phyloP scores from a whole-genome alignment of 1,140 invertebrate genomes.

The Ladona fulva region DNA sequence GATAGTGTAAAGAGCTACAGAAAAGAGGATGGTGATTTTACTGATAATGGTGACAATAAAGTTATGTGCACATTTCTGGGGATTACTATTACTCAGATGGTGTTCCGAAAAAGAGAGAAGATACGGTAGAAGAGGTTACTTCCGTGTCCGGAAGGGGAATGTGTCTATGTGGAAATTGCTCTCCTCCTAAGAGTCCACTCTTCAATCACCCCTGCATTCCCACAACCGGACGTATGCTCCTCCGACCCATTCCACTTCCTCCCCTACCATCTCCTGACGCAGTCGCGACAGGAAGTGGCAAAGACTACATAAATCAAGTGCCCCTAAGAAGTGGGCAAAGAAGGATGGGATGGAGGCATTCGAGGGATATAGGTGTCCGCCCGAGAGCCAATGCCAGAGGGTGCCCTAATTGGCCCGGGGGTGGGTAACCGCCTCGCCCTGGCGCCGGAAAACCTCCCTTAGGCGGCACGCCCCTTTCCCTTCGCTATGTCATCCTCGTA shows the following conservation, averaged over 20 bases:
- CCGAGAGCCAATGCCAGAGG: background rate
- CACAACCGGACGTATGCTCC: background rate
- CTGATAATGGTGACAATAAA: no score
- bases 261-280: background rate
- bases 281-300: background rate
- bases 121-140: no score
- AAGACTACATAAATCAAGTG: constrained; percentile 10
- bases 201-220: background rate
- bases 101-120: no score
- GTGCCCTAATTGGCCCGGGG: background rate
- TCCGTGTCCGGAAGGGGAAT: background rate
- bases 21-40: no score
- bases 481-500: background rate
- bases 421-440: background rate
- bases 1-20: no score
- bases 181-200: background rate
- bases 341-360: background rate
- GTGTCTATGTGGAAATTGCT: background rate
- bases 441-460: background rate
- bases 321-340: background rate
- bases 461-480: background rate
- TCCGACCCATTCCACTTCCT: background rate
- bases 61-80: no score
- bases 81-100: no score
- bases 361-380: constrained; percentile 6